Evolutionary conservation across 1,140 invertebrate species (phyloP).

Genomic region (Lepidurus apus): DNA sequence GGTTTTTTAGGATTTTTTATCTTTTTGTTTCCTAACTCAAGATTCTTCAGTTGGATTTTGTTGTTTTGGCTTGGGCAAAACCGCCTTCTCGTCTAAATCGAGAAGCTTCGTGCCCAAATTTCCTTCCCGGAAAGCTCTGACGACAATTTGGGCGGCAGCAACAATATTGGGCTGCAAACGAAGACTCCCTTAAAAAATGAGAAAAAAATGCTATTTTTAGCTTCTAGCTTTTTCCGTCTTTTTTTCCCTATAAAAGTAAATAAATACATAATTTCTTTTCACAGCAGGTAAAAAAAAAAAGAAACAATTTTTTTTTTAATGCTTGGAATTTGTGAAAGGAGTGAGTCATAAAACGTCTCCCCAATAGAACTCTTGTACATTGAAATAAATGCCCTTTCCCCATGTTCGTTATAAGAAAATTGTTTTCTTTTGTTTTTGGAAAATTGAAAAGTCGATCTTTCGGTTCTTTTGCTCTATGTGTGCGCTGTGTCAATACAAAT

Average conservation of each 20-base stretch:
- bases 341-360: not conserved
- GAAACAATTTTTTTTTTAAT: too few species aligned
- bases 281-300: not conserved
- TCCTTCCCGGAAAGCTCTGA: not conserved
- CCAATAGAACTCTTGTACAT: not conserved
- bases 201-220: not conserved
- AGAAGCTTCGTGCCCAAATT: not conserved
- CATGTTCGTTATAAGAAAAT: not conserved
- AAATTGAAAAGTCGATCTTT: not conserved
- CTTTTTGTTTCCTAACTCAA: not conserved
- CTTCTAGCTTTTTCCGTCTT: not conserved
- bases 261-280: not conserved
- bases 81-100: not conserved
- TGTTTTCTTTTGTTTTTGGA: not conserved
- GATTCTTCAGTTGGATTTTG: not conserved
- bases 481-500: not conserved
- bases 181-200: slow-evolving; percentile 4
- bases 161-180: slow-evolving; percentile 6
- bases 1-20: not conserved
- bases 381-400: not conserved
- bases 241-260: not conserved
- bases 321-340: not conserved
- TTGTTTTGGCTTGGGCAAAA: not conserved
- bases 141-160: not conserved
- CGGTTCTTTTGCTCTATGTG: not conserved